Conservation (phyloP, 2,888 invertebrate species). For the Latrodectus elegans region DNA sequence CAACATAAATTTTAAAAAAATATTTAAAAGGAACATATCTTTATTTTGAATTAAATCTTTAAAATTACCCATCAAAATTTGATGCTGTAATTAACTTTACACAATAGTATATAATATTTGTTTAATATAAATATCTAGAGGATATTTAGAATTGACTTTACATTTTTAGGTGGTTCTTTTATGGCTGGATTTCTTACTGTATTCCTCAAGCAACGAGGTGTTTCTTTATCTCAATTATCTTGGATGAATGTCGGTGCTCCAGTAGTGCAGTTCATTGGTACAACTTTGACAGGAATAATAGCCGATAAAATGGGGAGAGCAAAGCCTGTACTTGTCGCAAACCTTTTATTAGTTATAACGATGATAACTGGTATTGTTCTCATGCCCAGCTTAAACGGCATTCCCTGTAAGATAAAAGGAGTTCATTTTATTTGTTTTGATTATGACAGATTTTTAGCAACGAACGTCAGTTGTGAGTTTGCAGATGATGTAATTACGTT, state of each 20-base stretch:
- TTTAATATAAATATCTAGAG: not conserved
- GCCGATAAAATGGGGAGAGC: constrained; percentile 91
- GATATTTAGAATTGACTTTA: not conserved
- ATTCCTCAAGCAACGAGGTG: constrained; percentile 91
- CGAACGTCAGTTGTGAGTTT: not conserved
- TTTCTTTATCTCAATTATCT: constrained; percentile 89
- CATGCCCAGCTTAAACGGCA: constrained; percentile 71
- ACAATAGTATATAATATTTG: not conserved
- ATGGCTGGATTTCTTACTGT: constrained; percentile 89
- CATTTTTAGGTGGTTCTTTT: constrained; percentile 83
- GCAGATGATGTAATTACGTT: not conserved
- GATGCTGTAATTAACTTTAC: not conserved
- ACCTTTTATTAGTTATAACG: constrained; percentile 84
- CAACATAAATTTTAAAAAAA: too few species aligned
- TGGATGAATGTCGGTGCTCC: constrained; percentile 90
- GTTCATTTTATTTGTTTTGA: not conserved
- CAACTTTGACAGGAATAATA: constrained; percentile 82
- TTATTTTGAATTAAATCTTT: not conserved
- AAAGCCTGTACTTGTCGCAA: constrained; percentile 86
- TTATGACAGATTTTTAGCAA: not conserved
- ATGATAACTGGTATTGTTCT: constrained; percentile 85
- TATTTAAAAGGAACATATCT: too few species aligned
- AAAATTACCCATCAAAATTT: not conserved
- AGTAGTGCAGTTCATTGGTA: constrained; percentile 88
- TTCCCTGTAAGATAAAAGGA: not conserved